These are phyloP conservation scores for Aplysina aerophoba DNA, from an alignment of 37 sponge, comb jelly and placozoan species.

Conservation along the genomic window DNA sequence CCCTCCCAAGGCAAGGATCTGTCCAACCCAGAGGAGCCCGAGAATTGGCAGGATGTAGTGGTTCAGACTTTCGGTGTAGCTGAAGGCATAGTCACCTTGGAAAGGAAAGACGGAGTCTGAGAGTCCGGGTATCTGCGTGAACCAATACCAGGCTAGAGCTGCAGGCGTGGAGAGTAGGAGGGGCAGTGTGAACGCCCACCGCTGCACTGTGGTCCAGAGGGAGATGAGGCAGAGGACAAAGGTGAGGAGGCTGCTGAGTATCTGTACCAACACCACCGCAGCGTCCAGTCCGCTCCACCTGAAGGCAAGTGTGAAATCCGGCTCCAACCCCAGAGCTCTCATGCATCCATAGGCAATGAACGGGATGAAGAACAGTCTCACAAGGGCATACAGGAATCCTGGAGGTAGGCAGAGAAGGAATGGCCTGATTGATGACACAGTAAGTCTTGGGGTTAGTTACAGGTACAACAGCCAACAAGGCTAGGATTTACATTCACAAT, in stretches of 20 bases:
- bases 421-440: not conserved
- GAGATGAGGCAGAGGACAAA: slow-evolving; percentile 51
- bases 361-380: slow-evolving; percentile 57
- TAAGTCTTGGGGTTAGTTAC: too few species aligned
- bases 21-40: slow-evolving; percentile 55
- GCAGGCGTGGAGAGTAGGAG: slow-evolving; percentile 63
- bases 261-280: slow-evolving; percentile 38
- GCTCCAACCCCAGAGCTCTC: slow-evolving; percentile 1
- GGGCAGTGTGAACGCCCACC: slow-evolving; percentile 49
- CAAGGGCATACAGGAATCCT: slow-evolving; percentile 65
- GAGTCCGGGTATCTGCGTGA: not conserved
- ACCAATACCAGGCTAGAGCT: slow-evolving; percentile 19
- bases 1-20: slow-evolving; percentile 52
- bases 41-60: slow-evolving; percentile 19
- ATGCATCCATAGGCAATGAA: slow-evolving; percentile 45
- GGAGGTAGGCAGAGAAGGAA: not conserved
- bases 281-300: slow-evolving; percentile 15
- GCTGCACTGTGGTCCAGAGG: slow-evolving; percentile 44
- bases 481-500: too few species aligned
- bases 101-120: not conserved
- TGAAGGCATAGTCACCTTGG: not conserved
- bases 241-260: slow-evolving; percentile 55
- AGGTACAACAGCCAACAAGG: too few species aligned
- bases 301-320: slow-evolving; percentile 23
- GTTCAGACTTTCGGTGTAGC: not conserved